Evolutionary conservation across 2,113 vertebrate genomes (phyloP), one percentile per base, ranked within the genome.

Genomic region (Anarhynchus alexandrinus): DNA sequence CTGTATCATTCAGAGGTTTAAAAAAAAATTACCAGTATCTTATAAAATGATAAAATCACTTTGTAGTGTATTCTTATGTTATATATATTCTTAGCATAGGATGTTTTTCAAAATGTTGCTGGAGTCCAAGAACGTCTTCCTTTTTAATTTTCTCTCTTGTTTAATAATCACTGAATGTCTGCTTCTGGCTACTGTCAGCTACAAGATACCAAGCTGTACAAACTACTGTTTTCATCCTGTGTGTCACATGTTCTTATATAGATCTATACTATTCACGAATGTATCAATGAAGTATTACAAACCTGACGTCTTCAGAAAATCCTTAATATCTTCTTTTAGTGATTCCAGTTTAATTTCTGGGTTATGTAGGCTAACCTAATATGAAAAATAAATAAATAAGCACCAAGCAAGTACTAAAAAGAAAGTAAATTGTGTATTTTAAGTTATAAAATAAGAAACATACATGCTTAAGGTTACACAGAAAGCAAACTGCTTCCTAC

Each of bases 321-420:
- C 98, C 74, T 99, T 99, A 58, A 99, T 98, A 89, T 99, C 99
- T 93, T 99, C 99, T 98, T 99, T 99, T 15, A 99, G 97, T 73
- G 99, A 98, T 95, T 99, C 99, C 94, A 99, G 90, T 91, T 98
- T 99, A 86, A 99, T 99, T 47, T 99, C 99, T 32, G 99, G 99
- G 62, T 98, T 99, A 90, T 99, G 99, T 92, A 99, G 98, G 98
- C 99, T 99, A 88, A 99, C 97, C 99, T 99, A 90, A 88, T 82
- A 76, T n/a, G 32, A 81, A 84, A 83, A 93, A 90, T 36, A 64
- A 61, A 65, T 45, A 21, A 26, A 62, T 6, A 88, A 92, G 55
- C 29, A 84, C 82, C 43, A 94, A 90, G 23, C 81, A 64, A 93
- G 29, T 55, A 36, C 21, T 54, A 61, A 91, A 62, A 90, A 51